Base-by-base conservation (phyloP, 2,113 vertebrate genomes). In the Nesoenas mayeri region DNA sequence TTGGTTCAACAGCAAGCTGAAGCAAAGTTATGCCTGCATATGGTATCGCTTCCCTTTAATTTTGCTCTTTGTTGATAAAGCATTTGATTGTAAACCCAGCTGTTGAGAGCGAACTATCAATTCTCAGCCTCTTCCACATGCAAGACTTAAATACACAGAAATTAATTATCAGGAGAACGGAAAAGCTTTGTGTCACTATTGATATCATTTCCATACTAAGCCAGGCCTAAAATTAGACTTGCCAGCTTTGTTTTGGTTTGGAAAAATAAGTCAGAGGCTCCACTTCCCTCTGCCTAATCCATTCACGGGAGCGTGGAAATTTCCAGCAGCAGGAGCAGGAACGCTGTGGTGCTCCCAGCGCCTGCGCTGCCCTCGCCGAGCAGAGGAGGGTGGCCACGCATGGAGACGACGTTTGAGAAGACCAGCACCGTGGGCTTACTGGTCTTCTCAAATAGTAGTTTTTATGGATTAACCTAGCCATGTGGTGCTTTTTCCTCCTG, bases 151-250 rank as follows among this genome's bases (percentile, higher is more conserved):
- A 85, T 15, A 64, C 78, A 38, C 47, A 85, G 32, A 62, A 73
- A 58, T 73, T 73, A 62, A 94, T 91, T 84, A 84, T 74, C 69
- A 91, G 70, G 53, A 81, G 88, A 79, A 94, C 1, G 7, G 85
- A 78, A 83, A 80, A 79, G 34, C 75, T 80, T 78, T 75, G 31
- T 95, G 91, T 88, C 94, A 74, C 18, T 71, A 74, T 28, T 57
- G 83, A 65, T 95, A 92, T 34, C 6, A 53, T 75, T 92, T 95
- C 96, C 77, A 50, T 89, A 89, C 51, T 89, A 92, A 95, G 53
- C 65, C 80, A 84, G 83, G 92, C 72, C 90, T 96, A 95, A 96
- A 94, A 96, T 94, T 90, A 95, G 79, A 74, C 57, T 80, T 61
- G 83, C 88, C 92, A 69, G 72, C 65, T 96, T 94, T 94, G 85